Evolutionary conservation across 1,140 invertebrate genomes (phyloP).

Genomic region (Onthophagus taurus): DNA sequence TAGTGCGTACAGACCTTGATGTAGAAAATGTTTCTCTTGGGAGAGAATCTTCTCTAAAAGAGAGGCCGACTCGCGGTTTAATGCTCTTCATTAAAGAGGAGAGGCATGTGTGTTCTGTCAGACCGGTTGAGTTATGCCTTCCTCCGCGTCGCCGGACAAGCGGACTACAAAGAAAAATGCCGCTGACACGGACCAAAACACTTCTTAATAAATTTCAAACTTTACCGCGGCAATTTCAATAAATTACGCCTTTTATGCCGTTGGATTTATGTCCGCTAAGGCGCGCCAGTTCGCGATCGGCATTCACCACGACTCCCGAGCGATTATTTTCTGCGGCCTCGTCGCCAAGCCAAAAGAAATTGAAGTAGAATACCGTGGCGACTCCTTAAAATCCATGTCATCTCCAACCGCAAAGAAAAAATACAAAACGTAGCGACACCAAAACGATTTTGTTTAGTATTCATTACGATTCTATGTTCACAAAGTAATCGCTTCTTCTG

Average conservation of each 20-base stretch:
- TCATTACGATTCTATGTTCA: too few relatives aligned
- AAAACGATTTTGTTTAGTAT: not conserved
- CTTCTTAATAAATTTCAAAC: constrained; percentile 17
- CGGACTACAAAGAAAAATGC: constrained; percentile 16
- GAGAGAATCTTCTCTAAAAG: too few relatives aligned
- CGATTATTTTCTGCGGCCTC: not conserved
- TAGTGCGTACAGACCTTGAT: too few relatives aligned
- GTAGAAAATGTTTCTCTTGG: too few relatives aligned
- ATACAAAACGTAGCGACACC: too few relatives aligned
- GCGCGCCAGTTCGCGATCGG: not conserved
- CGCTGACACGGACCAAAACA: constrained; percentile 17
- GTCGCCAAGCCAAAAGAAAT: too few relatives aligned
- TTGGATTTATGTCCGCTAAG: constrained; percentile 7
- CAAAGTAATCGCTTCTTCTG: too few relatives aligned
- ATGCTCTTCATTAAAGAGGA: constrained; percentile 17
- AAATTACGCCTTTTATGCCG: constrained; percentile 11
- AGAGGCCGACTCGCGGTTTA: constrained; percentile 9
- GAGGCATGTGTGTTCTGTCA: constrained; percentile 19
- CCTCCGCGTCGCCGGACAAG: constrained; percentile 14
- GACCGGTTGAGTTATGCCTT: constrained; percentile 15
- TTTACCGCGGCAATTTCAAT: constrained; percentile 14
- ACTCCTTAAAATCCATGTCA: too few relatives aligned
- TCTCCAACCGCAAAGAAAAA: too few relatives aligned
- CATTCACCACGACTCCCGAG: not conserved
- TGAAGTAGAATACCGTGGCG: too few relatives aligned